Percentiles rank a stretch among this genome's conserved stretches.
These are phyloP conservation scores for Naja naja DNA, from an alignment of 2,113 vertebrate genomes.

Conservation along the genomic window DNA sequence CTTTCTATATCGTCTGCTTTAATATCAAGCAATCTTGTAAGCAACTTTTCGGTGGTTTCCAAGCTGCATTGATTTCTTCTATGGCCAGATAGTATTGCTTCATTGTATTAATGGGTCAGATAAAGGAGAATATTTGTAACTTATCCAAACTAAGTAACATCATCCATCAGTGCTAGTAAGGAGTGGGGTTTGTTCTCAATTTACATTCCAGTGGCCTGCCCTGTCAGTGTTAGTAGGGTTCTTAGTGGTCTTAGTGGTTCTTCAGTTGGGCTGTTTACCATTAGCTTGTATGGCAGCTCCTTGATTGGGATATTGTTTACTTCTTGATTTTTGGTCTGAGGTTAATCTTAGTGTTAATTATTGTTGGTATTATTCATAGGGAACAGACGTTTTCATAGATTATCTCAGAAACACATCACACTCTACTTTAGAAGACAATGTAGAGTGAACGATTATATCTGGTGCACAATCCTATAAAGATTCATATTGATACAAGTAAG, in stretches of 20 bases:
- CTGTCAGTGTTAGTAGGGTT: neutral
- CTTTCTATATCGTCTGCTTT: neutral
- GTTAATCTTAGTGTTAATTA: neutral
- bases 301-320: neutral
- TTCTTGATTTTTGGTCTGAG: neutral
- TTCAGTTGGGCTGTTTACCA: neutral
- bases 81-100: neutral
- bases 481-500: neutral
- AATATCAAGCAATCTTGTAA: neutral
- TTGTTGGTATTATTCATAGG: neutral
- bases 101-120: neutral
- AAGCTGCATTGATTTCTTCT: neutral
- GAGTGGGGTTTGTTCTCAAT: neutral
- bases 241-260: neutral
- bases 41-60: neutral
- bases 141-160: neutral
- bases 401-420: neutral
- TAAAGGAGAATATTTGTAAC: neutral
- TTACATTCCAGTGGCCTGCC: neutral
- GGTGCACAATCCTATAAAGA: neutral
- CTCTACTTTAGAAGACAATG: neutral
- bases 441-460: neutral
- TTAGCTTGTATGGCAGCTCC: neutral
- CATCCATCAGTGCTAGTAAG: neutral
- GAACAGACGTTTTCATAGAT: neutral